Evolutionary conservation across 2,888 invertebrate genomes (phyloP).

Genomic region (Eretmocerus hayati): DNA sequence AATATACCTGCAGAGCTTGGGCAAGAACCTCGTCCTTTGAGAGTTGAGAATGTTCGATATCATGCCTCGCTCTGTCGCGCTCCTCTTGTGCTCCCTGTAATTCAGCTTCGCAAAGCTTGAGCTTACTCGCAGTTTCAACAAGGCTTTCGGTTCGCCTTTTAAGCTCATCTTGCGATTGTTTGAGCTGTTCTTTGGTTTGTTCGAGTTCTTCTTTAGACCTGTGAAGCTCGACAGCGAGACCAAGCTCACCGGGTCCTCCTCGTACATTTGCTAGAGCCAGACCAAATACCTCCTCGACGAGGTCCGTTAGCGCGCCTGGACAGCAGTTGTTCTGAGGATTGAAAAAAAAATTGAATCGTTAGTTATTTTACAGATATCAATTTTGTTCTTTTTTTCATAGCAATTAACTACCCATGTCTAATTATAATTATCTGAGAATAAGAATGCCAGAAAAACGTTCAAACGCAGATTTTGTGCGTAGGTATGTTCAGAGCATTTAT

Average conservation of each 20-base stretch:
- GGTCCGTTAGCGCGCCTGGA: conserved; percentile 60
- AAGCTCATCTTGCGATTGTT: conserved; percentile 73
- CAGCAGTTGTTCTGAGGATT: conserved; percentile 36
- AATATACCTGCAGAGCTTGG: conserved; percentile 54
- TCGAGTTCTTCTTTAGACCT: conserved; percentile 71
- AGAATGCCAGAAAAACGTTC: too few species aligned
- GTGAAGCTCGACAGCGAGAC: conserved; percentile 68
- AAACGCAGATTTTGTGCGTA: too few species aligned
- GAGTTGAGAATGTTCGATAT: conserved; percentile 64
- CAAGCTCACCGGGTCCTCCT: conserved; percentile 43
- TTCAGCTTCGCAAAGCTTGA: conserved; percentile 72
- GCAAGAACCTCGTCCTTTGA: conserved; percentile 76
- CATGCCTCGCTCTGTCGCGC: conserved; percentile 71
- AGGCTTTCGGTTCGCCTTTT: conserved; percentile 73
- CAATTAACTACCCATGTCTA: too few species aligned
- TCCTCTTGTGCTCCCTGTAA: conserved; percentile 76
- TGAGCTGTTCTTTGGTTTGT: conserved; percentile 65
- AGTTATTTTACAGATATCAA: too few species aligned
- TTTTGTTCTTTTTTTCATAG: background rate
- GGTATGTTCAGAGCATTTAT: too few species aligned
- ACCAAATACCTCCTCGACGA: conserved; percentile 69
- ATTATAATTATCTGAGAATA: too few species aligned
- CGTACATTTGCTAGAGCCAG: conserved; percentile 45
- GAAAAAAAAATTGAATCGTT: too few species aligned
- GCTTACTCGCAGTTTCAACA: conserved; percentile 73